These are phyloP conservation scores for Odontamblyopus lacepedii DNA, from an alignment of 2,797 vertebrate genomes.

Conservation along the genomic window DNA sequence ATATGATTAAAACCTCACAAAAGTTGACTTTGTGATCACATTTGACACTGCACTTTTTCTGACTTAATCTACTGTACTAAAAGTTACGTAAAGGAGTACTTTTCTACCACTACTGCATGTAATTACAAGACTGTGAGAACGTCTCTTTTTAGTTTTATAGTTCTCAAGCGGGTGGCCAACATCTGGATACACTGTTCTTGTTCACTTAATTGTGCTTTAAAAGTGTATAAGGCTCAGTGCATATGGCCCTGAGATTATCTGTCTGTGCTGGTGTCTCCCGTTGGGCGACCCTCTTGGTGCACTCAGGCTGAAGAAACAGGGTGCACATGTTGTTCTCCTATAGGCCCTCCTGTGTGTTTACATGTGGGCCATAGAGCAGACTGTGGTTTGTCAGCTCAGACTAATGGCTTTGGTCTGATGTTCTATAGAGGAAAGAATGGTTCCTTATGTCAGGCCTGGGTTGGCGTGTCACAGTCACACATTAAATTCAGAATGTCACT, in stretches of 20 bases:
- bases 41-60: neutral
- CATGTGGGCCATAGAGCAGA: constrained; percentile 25
- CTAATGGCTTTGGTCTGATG: constrained; percentile 45
- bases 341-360: constrained; percentile 19
- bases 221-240: constrained; percentile 25
- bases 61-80: neutral
- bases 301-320: constrained; percentile 54
- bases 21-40: neutral
- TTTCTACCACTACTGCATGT: neutral
- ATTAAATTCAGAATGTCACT: constrained; percentile 37
- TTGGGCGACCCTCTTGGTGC: constrained; percentile 55
- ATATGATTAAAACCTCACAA: too few species aligned
- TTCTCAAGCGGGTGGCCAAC: constrained; percentile 35
- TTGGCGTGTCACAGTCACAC: constrained; percentile 30
- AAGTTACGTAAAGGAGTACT: neutral
- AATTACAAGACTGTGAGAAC: constrained; percentile 23
- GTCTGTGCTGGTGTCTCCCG: constrained; percentile 32
- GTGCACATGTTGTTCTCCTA: constrained; percentile 40
- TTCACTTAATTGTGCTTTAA: constrained; percentile 30
- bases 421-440: constrained; percentile 4
- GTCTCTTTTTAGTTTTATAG: constrained; percentile 32
- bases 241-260: constrained; percentile 56
- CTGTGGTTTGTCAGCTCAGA: constrained; percentile 13
- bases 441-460: constrained; percentile 31
- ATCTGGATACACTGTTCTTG: constrained; percentile 46